phyloP scores from a whole-genome alignment of 2,888 invertebrate genomes.

The Agonum fuliginosum region DNA sequence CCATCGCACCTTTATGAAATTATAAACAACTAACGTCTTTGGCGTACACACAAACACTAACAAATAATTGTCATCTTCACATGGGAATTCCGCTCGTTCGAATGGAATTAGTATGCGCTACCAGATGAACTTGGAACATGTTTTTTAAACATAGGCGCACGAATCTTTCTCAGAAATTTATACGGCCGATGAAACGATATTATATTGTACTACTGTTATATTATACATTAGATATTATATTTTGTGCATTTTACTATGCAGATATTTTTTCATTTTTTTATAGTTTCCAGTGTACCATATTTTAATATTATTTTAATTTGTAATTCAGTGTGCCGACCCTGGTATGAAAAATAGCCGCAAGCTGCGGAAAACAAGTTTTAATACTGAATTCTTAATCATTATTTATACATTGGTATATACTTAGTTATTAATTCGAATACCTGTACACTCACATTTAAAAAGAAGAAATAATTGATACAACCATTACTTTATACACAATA shows the following conservation, averaged over 20 bases:
- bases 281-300: background rate
- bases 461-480: background rate
- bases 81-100: slow-evolving; percentile 35
- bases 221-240: no score
- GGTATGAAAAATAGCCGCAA: background rate
- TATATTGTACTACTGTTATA: no score
- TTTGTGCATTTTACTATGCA: no score
- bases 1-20: slow-evolving; percentile 8
- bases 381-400: slow-evolving; percentile 13
- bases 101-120: slow-evolving; percentile 32
- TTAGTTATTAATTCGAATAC: slow-evolving; percentile 14
- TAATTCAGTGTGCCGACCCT: slow-evolving; percentile 17
- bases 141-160: slow-evolving; percentile 29
- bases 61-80: slow-evolving; percentile 22
- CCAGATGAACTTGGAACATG: slow-evolving; percentile 39
- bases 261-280: no score
- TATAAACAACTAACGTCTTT: background rate
- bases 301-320: background rate
- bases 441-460: slow-evolving; percentile 9
- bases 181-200: no score
- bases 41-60: background rate
- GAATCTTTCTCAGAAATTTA: background rate
- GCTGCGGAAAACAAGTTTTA: slow-evolving; percentile 34
- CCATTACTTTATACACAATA: background rate
- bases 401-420: slow-evolving; percentile 26